Evolutionary conservation across 1,140 invertebrate species (phyloP), one percentile per base, ranked within the genome.

Genomic region (Drosophila paulistorum): DNA sequence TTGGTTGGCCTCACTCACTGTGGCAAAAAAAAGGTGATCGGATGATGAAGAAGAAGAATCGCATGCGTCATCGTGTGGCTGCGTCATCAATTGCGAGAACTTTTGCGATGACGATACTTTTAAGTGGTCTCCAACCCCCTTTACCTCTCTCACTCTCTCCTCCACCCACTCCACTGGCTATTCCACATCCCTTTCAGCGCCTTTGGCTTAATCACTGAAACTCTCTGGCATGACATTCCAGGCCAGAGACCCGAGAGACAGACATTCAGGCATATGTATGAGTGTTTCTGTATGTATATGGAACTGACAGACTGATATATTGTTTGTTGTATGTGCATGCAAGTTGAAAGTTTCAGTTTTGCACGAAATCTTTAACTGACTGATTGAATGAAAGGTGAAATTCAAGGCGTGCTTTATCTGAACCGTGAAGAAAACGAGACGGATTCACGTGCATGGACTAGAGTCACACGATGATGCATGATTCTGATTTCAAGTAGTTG

Each of bases 91-190:
- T 37, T 59, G 45, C 35, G 14, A 59, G 33, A 59, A 37, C 23
- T 59, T 59, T 59, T 37, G 57, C 57, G 57, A 59, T 59, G 57
- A 59, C 57, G 57, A 59, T 59, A 26, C 57, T 59, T 59, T 59
- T 5, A 59, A 37, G 23, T 39, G 37, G 14, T 20, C 33, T 9
- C 55, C 30, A 37, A 6, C 5, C 45, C 42, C 4, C 42, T 3
- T 5, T 58, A 0, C n/a, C 14, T 26, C 30, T 26, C 6, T 14
- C 41, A 3, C 41, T 4, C 3, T 58, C 0, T 13, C 14, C 7
- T 33, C 33, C 51, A 30, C 51, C 51, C 51, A 14, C 35, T 59
- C 35, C 13, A 1, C 30, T 14, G 30, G 55, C 30, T 48, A 17
- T 17, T 23, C 30, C 30, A 30, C 30, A 30, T 30, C 51, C 51